Base-by-base conservation (phyloP, 2,797 vertebrate species). In the Sphenodon punctatus region DNA sequence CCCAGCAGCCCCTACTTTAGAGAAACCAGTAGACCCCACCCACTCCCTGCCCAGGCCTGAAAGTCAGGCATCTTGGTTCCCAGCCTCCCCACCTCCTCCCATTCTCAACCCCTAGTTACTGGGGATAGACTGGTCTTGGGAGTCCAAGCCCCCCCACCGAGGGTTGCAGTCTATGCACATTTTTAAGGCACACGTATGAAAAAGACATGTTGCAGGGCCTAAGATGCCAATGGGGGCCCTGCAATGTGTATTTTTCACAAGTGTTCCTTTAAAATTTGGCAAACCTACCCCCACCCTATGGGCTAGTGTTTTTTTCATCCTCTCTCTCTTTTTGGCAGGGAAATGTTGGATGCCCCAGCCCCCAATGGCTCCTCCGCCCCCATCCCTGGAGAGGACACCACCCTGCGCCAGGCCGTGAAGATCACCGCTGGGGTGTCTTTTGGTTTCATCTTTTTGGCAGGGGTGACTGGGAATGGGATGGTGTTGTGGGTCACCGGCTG, bases 401-500 rank as follows among this genome's bases (percentile, higher is more conserved):
- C 87, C 4, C 56, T 88, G 36, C 83, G 77, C 41, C 42, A 78
- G 39, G 65, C 61, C 7, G 67, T 90, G 20, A 87, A 88, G 43
- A 32, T 90, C 51, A 56, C 79, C 68, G 84, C 72, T 16, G 87
- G 73, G 4, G 74, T 88, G 32, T 80, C 63, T 38, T 90, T 90
- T 34, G 83, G 83, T 27, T 58, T 90, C 30, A 90, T 90, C 53
- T 88, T 88, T 43, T 45, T 90, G 41, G 61, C 87, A 2, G 88
- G 88, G 7, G 84, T 80, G 56, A 78, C 75, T 15, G 88, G 88
- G 42, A 90, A 90, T 10, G 88, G 88, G 32, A 65, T 81, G 3
- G 88, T 90, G 30, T 75, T 90, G 48, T 90, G 86, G 83, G 87
- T 90, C 58, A 90, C 86, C 3, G 76, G 86, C 15, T 86, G 77